Evolutionary conservation across 1,140 invertebrate genomes (phyloP).

Genomic region (Caenorhabditis tropicalis): DNA sequence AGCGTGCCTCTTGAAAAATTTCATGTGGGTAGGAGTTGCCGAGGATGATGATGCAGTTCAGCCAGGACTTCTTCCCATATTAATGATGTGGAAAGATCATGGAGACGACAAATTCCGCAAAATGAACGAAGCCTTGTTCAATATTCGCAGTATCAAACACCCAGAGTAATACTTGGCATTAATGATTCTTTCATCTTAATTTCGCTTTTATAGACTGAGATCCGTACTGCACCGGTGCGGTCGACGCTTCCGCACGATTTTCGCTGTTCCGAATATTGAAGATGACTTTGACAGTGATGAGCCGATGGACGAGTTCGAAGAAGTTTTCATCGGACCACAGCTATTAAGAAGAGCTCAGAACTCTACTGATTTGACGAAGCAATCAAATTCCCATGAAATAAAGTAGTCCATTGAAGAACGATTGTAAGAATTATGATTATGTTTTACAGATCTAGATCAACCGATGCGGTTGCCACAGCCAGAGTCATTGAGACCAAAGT

Average conservation of each 20-base stretch:
- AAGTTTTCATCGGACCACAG: neutral
- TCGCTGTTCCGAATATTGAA: neutral
- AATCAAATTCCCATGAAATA: no score
- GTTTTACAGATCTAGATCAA: neutral
- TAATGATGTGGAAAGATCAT: neutral
- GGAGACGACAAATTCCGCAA: neutral
- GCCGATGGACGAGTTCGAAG: neutral
- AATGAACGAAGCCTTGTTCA: conserved; percentile 10
- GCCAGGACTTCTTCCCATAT: neutral
- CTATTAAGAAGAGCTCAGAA: neutral
- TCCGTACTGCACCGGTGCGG: neutral
- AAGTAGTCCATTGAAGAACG: no score
- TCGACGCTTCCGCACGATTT: neutral
- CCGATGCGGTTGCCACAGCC: neutral
- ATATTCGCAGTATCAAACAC: neutral
- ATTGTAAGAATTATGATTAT: no score
- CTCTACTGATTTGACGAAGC: neutral
- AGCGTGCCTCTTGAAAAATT: neutral
- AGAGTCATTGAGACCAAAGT: conserved; percentile 15
- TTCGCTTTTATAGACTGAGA: neutral
- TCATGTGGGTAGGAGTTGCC: neutral
- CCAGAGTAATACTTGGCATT: neutral
- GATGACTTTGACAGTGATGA: neutral
- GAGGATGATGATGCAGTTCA: conserved; percentile 22
- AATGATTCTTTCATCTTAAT: neutral